Base-by-base conservation (phyloP, 2,888 invertebrate genomes). In the Ganaspis brasiliensis region DNA sequence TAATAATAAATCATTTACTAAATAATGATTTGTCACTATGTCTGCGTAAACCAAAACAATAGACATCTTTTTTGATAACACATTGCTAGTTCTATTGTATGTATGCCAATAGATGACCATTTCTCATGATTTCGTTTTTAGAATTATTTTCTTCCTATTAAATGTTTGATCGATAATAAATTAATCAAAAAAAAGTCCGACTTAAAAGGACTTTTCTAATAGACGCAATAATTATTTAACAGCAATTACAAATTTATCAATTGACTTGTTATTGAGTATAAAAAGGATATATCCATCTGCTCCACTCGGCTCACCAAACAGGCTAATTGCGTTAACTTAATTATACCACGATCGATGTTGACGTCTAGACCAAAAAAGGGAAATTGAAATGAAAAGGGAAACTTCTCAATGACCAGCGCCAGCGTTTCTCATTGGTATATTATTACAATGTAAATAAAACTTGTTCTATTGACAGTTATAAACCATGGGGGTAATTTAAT, bases 301-400 rank as follows among this genome's bases (percentile, higher is more conserved):
- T 31, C n/a, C 16, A 59, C n/a, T 59, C 57, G 57, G 14, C 57
- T 59, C 16, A 35, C 59, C 16, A 59, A 59, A 59, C 16, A 35
- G 35, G 16, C 59, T 35, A 59, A 59, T 59, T 59, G 31, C 59
- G 16, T 16, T 59, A 59, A 59, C 59, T 59, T n/a, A 16, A 59
- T 59, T 59, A 59, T 59, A 59, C 31, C 16, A 31, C 35, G 16
- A 59, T 59, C 59, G 16, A 59, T 31, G 35, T 16, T 16, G 35
- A 59, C 19, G 52, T 52, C 52, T 21, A 52, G 52, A 52, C 52
- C 52, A 52, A 26, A 59, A 59, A 56, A 12, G 56, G 26, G 14
- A 6, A 35, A 59, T 14, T 26, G 19, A 55, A 55, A 19, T 4
- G 19, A 16, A 55, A 59, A 35, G 8, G 59, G 31, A 59, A 59